Evolutionary conservation across 2,888 invertebrate species (phyloP), one percentile per base, ranked within the genome.

Genomic region (Lepidochrysops patricia): DNA sequence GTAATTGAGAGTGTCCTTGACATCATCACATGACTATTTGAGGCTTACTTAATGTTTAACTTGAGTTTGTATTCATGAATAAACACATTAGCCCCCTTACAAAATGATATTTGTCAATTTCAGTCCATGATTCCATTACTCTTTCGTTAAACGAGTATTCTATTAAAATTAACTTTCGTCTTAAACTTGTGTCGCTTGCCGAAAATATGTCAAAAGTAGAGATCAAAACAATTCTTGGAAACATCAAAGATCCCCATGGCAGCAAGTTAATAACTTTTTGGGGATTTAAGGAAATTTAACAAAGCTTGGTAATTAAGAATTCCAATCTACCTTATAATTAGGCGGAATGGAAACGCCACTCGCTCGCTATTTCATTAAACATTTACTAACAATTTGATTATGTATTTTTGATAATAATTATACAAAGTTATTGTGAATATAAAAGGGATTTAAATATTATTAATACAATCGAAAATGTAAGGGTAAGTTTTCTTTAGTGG

Each of bases 241-340:
- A 29, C 58, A 27, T 52, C 60, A 62, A 60, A 60, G 59, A 60
- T 60, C 43, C 49, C 58, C 59, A 60, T 61, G 56, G 59, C 50
- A 48, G 9, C 59, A 63, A 63, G 63, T 62, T 64, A 63, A 64
- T 64, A 66, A 64, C 56, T 63, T 63, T 60, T 57, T 57, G 57
- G 61, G 63, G 60, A 61, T 59, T 57, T 57, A 37, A 25, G 32
- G 19, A 52, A 64, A 66, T 64, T 63, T 64, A 62, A 67, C 66
- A 66, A 67, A 63, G 66, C 63, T 50, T 61, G 43, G 63, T 66
- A 64, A 67, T 67, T 67, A 64, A 64, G 63, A 62, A 66, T 62
- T 66, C 62, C 66, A 64, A 66, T 64, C 63, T 58, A 62, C 62
- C 61, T 64, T 66, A 64, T 65, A 65, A 67, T 67, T 65, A 64